Percentiles rank a stretch among this genome's conserved stretches.
Conservation (phyloP, 1,140 invertebrate species). For the Lamellibrachia luymesi region DNA sequence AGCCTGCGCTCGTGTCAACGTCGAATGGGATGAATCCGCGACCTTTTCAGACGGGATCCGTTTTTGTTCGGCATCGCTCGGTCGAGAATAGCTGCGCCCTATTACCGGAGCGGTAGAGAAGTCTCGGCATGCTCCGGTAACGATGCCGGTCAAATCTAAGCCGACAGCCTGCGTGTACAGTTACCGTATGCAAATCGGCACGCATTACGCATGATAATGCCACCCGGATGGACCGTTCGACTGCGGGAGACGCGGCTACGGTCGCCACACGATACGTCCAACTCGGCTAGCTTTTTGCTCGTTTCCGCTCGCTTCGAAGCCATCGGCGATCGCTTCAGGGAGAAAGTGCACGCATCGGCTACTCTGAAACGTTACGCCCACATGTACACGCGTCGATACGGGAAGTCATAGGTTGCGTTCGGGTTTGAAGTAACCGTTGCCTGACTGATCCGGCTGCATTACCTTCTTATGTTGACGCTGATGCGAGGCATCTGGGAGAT, state of each 20-base stretch:
- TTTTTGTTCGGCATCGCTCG: neutral
- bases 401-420: neutral
- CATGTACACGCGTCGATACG: neutral
- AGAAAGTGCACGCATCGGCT: neutral
- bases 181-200: constrained; percentile 4
- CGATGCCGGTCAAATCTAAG: neutral
- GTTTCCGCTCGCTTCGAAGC: neutral
- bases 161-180: neutral
- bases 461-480: neutral
- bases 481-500: neutral
- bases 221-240: neutral
- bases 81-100: neutral
- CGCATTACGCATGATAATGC: neutral
- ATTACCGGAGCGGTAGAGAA: neutral
- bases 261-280: neutral
- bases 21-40: neutral
- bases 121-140: neutral
- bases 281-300: neutral
- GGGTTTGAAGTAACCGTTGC: neutral
- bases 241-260: neutral
- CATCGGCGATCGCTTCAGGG: neutral
- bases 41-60: neutral
- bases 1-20: neutral
- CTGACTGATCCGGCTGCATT: neutral
- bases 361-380: neutral